phyloP scores from a whole-genome alignment of 2,888 invertebrate species.

The Tipula lateralis region DNA sequence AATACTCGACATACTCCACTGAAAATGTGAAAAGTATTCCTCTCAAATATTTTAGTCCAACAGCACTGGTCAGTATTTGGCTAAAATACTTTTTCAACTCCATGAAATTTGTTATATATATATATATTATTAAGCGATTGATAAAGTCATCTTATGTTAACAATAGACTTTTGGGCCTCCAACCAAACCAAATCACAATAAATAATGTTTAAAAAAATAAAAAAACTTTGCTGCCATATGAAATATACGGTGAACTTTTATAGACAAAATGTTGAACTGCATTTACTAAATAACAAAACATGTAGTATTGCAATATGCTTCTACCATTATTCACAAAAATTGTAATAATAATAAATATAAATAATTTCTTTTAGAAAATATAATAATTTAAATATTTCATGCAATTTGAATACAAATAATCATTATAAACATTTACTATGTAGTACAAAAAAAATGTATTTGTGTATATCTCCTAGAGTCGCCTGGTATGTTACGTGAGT shows the following conservation, averaged over 20 bases:
- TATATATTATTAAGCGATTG: too few species aligned
- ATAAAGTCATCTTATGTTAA: too few species aligned
- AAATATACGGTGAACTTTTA: background rate
- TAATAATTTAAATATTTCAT: background rate
- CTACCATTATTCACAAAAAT: background rate
- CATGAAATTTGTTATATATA: too few species aligned
- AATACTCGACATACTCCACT: too few species aligned
- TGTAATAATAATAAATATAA: too few species aligned
- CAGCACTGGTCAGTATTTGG: too few species aligned
- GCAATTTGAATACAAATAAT: conserved; percentile 19
- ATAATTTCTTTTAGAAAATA: background rate
- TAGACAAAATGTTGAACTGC: background rate
- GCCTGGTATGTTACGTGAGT: background rate
- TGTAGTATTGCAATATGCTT: background rate
- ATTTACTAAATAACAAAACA: background rate
- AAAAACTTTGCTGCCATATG: background rate
- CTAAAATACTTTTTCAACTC: too few species aligned
- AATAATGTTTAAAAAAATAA: background rate
- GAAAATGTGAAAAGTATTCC: too few species aligned
- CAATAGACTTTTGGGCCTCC: too few species aligned
- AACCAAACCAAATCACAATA: too few species aligned
- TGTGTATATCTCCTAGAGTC: background rate
- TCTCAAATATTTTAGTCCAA: too few species aligned
- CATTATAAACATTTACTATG: background rate
- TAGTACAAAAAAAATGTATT: background rate